Evolutionary conservation across 2,888 invertebrate genomes (phyloP), one percentile per base, ranked within the genome.

Genomic region (Uloborus plumipes): DNA sequence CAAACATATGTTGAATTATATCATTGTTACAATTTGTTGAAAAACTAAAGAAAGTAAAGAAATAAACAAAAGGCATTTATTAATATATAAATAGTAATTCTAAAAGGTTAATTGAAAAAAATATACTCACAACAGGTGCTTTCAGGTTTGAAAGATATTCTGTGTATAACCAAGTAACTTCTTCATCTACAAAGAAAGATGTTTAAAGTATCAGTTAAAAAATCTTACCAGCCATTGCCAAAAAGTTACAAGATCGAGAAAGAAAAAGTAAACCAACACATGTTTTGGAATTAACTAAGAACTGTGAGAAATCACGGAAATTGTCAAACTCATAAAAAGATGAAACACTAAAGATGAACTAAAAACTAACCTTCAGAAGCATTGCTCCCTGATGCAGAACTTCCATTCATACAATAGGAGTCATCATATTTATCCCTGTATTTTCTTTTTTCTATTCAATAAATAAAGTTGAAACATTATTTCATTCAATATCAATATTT

Each of bases 341-440:
- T 13, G 2, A 65, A 18, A 55, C 1, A 55, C 4, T 4, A 18
- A 18, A 18, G 18, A 55, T 1, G 13, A 55, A 55, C 18, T 4
- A 64, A 62, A 58, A 39, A 31, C 39, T 31, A 39, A 83, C 83
- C 83, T 83, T 83, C 83, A 55, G 83, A 83, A 50, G 76, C 83
- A 73, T 83, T 76, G 53, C 83, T 83, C 18, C 83, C 83, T 64
- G 83, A 83, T 59, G 74, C 83, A n/a, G 83, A 83, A 50, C 83
- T 83, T 55, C 83, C 83, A 77, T 71, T 72, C 20, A 77, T 67
- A 6, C 77, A 51, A 39, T 75, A 76, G 6, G 67, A 66, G 26
- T 83, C 83, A 15, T 83, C 83, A 67, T 77, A 75, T 22, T 72
- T 72, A n/a, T 72, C 67, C 67, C 51, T 72, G 58, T n/a, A 66